Evolutionary conservation across 2,888 invertebrate species (phyloP).

Genomic region (Pristionchus exspectatus): DNA sequence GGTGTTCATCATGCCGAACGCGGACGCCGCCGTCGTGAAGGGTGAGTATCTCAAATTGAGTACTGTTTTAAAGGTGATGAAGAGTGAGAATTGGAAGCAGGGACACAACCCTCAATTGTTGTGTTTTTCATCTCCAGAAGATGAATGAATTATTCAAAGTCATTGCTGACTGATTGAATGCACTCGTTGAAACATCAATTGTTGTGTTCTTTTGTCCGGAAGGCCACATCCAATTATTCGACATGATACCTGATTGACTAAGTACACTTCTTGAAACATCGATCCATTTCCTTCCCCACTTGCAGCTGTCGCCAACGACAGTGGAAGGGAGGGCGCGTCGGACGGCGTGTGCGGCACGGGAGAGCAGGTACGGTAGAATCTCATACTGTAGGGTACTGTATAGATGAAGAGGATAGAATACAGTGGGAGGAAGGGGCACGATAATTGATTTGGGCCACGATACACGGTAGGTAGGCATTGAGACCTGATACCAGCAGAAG

Average conservation of each 20-base stretch:
- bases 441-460: too few relatives aligned
- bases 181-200: too few relatives aligned
- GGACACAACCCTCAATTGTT: too few relatives aligned
- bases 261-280: not conserved
- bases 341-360: conserved; percentile 27
- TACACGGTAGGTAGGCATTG: too few relatives aligned
- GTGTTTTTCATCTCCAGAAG: too few relatives aligned
- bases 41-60: conserved; percentile 58
- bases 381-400: too few relatives aligned
- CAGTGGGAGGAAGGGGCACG: too few relatives aligned
- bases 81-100: too few relatives aligned
- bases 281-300: not conserved
- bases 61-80: not conserved
- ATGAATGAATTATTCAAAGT: too few relatives aligned
- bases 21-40: conserved; percentile 74
- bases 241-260: not conserved
- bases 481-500: too few relatives aligned
- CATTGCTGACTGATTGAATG: not conserved
- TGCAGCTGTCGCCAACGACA: conserved; percentile 53
- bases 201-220: not conserved
- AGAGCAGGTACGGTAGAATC: conserved; percentile 35
- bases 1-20: conserved; percentile 84
- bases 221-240: not conserved
- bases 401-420: too few relatives aligned
- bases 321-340: conserved; percentile 9